Conservation (phyloP, 2,797 vertebrate species). For the Eulemur coronatus region DNA sequence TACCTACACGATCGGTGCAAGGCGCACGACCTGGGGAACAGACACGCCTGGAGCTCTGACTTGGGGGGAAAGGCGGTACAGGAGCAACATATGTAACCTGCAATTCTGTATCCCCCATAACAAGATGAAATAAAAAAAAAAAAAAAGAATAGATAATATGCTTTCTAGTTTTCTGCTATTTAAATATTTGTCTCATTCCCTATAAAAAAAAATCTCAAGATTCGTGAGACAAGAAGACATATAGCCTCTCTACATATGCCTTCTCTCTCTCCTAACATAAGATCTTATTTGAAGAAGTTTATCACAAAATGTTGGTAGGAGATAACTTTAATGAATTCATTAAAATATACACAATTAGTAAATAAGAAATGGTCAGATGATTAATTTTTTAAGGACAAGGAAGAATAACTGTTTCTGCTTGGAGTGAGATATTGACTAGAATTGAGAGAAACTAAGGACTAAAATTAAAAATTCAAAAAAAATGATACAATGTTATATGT, state of each 20-base stretch:
- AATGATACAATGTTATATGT: not conserved
- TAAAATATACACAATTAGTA: not conserved
- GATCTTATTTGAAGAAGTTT: fast-evolving
- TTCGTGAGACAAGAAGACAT: not conserved
- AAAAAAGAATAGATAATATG: not conserved
- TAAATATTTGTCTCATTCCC: not conserved
- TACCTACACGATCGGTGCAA: too few species aligned
- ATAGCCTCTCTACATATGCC: not conserved
- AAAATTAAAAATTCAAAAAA: not conserved
- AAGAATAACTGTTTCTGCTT: not conserved
- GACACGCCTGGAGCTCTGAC: too few species aligned
- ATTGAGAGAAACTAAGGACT: not conserved
- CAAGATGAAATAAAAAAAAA: too few species aligned
- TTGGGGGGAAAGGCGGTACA: too few species aligned
- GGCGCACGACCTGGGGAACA: too few species aligned
- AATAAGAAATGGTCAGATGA: not conserved
- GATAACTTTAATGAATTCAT: not conserved
- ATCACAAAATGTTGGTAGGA: not conserved
- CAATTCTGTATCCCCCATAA: too few species aligned
- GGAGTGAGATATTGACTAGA: not conserved
- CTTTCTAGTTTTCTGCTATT: not conserved
- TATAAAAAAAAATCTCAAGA: not conserved
- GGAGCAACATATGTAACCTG: too few species aligned
- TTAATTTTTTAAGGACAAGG: not conserved
- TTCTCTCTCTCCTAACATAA: not conserved